phyloP scores from a whole-genome alignment of 2,113 vertebrate genomes.

The Psettodes erumei region DNA sequence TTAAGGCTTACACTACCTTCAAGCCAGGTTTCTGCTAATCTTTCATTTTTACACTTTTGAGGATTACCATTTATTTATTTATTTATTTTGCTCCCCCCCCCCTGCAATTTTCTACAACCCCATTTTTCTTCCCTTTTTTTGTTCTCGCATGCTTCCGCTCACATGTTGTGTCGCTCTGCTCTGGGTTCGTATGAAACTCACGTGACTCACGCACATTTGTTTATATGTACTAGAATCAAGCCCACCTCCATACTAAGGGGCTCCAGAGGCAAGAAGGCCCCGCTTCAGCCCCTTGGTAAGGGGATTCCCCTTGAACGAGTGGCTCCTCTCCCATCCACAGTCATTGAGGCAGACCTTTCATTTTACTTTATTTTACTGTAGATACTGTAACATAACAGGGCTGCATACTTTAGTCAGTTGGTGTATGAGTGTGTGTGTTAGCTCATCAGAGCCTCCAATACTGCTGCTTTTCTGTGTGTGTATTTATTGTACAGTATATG shows the following conservation, averaged over 20 bases:
- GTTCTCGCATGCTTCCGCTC: constrained; percentile 68
- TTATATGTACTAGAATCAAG: constrained; percentile 57
- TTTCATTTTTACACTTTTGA: constrained; percentile 22
- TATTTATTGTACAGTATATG: constrained; percentile 12
- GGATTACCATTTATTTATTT: constrained; percentile 20
- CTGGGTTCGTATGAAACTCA: constrained; percentile 57
- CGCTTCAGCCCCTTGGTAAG: constrained; percentile 64
- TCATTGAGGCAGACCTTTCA: constrained; percentile 35
- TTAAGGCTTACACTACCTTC: neutral
- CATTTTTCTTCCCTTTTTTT: constrained; percentile 6
- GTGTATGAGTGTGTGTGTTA: constrained; percentile 21
- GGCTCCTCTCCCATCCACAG: constrained; percentile 2
- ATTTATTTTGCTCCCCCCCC: neutral
- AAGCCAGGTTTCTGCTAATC: neutral
- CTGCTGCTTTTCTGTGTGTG: constrained; percentile 30
- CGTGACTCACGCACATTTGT: constrained; percentile 15
- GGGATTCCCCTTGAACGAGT: constrained; percentile 36
- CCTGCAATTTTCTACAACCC: constrained; percentile 18
- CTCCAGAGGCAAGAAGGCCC: constrained; percentile 54
- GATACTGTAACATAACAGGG: neutral
- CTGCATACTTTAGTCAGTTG: too few species aligned
- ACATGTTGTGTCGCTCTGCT: constrained; percentile 27
- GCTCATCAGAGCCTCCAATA: neutral
- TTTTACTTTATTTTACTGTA: neutral
- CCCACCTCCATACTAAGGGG: constrained; percentile 70